phyloP scores from a whole-genome alignment of 2,113 vertebrate genomes.

The Thunnus thynnus region DNA sequence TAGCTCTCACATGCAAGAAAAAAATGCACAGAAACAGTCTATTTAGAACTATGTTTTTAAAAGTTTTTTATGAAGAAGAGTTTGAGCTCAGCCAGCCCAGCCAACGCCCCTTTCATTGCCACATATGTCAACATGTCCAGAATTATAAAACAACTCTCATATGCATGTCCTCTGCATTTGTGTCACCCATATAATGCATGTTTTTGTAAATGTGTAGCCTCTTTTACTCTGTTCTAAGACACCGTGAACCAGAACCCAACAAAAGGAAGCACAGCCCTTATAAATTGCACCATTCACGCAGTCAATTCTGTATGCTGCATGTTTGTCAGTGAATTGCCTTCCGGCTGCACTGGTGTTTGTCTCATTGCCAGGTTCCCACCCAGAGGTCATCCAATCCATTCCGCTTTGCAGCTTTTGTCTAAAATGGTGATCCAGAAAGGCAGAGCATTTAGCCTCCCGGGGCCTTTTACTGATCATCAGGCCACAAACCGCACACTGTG shows the following conservation, averaged over 20 bases:
- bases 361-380: slow-evolving; percentile 24
- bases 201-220: no score
- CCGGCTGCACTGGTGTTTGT: slow-evolving; percentile 21
- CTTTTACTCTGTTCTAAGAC: neutral
- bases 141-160: no score
- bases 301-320: neutral
- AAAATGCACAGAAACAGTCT: no score
- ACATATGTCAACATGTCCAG: no score
- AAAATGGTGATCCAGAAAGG: slow-evolving; percentile 39
- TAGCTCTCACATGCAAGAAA: no score
- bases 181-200: no score
- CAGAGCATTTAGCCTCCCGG: slow-evolving; percentile 27
- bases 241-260: neutral
- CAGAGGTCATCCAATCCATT: slow-evolving; percentile 49
- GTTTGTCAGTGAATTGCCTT: slow-evolving; percentile 22
- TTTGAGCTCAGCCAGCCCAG: no score
- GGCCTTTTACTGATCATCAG: slow-evolving; percentile 39
- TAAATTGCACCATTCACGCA: neutral
- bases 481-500: slow-evolving; percentile 35
- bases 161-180: no score
- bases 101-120: no score
- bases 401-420: slow-evolving; percentile 40
- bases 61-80: no score
- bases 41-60: no score
- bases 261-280: neutral